Evolutionary conservation across 2,113 vertebrate species (phyloP), one percentile per base, ranked within the genome.

Genomic region (Girardinichthys multiradiatus): DNA sequence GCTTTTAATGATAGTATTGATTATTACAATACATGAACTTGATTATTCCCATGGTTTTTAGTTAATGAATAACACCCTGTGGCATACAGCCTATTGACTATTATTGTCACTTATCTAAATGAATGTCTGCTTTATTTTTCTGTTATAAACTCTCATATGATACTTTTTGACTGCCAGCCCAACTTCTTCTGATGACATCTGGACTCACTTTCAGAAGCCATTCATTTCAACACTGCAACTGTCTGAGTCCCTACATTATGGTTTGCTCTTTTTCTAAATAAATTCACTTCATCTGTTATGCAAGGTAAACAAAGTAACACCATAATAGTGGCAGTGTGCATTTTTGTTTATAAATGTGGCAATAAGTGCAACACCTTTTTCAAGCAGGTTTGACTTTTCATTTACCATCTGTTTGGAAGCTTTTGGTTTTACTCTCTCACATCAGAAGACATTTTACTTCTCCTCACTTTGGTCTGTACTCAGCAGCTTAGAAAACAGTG

Each of bases 201-300:
- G 1, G 57, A 42, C 54, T n/a, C n/a, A 78, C 57, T 68, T 74
- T 29, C 75, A 71, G 58, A 31, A 72, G 54, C 64, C 21, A 28
- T 15, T 79, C 63, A 79, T 86, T 84, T 57, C 1, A 1, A 64
- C 48, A 64, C 59, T 66, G 59, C 54, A 79, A 7, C 74, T 82
- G 68, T 69, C 35, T 31, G 2, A 39, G 70, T 75, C 70, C 63
- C n/a, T 0, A 66, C 35, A 80, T 86, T 81, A 85, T 80, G 82
- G 80, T 83, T 54, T 79, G 35, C 57, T 39, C 59, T 30, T 48
- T 79, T 61, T 86, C 59, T 35, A 82, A 82, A 87, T 88, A 90
- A 74, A 71, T 59, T 77, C 59, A 14, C 57, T 31, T 45, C 85
- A 76, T 66, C 70, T 76, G 64, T 68, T 72, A 64, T 72, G 64